Evolutionary conservation across 2,113 vertebrate species (phyloP).

Genomic region (Cebidichthys violaceus): DNA sequence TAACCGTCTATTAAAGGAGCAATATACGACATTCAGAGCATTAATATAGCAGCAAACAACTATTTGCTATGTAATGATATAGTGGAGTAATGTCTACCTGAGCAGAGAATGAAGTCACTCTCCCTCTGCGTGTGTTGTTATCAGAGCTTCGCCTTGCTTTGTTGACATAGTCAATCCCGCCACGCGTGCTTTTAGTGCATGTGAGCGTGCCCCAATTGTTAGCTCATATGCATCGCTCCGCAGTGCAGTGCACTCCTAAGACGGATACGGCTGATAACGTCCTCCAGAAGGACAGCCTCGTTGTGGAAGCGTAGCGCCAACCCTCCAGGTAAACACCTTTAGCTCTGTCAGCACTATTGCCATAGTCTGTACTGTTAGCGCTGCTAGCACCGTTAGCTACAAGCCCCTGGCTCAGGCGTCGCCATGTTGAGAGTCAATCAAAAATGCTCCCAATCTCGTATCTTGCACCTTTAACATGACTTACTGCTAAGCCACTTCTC

Average conservation of each 20-base stretch:
- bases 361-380: neutral
- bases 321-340: neutral
- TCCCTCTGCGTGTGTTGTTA: neutral
- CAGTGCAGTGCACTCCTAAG: neutral
- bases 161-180: neutral
- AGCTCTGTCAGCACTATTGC: neutral
- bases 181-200: neutral
- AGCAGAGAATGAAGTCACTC: neutral
- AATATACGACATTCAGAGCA: constrained; percentile 5
- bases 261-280: neutral
- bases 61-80: constrained; percentile 1
- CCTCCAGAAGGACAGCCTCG: neutral
- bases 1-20: constrained; percentile 36
- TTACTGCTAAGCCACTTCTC: constrained; percentile 51
- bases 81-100: constrained; percentile 5
- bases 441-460: constrained; percentile 4
- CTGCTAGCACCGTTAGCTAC: neutral
- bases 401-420: neutral
- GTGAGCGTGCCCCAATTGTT: neutral
- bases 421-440: neutral
- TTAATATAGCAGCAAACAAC: constrained; percentile 1
- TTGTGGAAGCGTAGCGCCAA: neutral
- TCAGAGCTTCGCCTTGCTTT: neutral
- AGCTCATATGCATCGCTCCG: neutral
- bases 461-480: constrained; percentile 37